Conservation (phyloP, 2,797 vertebrate genomes). For the Diceros bicornis region DNA sequence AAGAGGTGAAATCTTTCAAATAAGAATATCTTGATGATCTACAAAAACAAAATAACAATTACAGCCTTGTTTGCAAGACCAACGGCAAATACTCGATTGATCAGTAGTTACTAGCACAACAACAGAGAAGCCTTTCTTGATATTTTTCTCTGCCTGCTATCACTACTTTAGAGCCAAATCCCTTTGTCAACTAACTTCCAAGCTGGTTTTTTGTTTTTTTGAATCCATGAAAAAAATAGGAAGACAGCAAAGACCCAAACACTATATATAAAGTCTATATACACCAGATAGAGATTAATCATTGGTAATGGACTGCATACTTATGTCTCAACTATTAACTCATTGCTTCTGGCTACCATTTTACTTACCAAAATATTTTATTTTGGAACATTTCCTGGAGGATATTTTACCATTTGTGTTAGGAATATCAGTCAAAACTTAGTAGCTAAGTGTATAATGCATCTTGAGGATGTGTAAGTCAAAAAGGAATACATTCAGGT, state of each 20-base stretch:
- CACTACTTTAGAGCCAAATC: neutral
- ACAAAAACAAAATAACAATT: slow-evolving; percentile 70
- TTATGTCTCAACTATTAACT: neutral
- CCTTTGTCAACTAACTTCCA: neutral
- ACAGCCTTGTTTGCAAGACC: neutral
- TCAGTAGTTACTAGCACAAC: neutral
- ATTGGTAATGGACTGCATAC: neutral
- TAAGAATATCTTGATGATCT: neutral
- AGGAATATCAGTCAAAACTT: neutral
- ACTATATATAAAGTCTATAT: neutral
- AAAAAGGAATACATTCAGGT: slow-evolving; percentile 7
- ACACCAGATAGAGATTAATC: neutral
- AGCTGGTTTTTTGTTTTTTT: slow-evolving; percentile 1
- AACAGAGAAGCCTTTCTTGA: neutral
- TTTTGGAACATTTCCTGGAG: neutral
- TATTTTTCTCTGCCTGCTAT: neutral
- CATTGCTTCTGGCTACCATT: neutral
- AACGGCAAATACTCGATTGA: accelerated
- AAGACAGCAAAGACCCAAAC: neutral
- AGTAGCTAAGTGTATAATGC: neutral
- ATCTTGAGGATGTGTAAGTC: neutral
- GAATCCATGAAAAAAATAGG: slow-evolving; percentile 11
- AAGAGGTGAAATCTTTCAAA: slow-evolving; percentile 25
- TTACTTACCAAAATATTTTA: slow-evolving; percentile 18
- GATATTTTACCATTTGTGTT: neutral